Evolutionary conservation across 2,888 invertebrate genomes (phyloP), one percentile per base, ranked within the genome.

Genomic region (Kryphioiulus occultus): DNA sequence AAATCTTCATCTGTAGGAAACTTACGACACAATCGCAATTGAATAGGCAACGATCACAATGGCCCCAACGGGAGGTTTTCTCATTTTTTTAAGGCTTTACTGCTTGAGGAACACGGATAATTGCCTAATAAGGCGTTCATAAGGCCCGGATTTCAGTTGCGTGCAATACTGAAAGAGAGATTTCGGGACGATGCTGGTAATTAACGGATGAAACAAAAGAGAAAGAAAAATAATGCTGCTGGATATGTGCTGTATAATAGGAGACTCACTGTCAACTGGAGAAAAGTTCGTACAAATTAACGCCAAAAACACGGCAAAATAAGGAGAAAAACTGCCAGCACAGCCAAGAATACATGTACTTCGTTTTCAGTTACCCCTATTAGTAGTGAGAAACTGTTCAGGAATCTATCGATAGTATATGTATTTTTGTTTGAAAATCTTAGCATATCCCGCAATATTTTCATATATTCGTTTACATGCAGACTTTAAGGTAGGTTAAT

Each of bases 171-270:
- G 30, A 78, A 26, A 30, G 35, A 68, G 68, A 30, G 78, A 78
- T 78, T 78, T 26, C 30, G 1, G 26, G 78, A 78, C 30, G 78
- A 78, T 78, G 78, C 78, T 78, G 78, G 78, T 78, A 78, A 78
- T 78, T 78, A 78, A 78, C 78, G 15, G 78, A 78, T 78, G 78
- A 78, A 78, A 78, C 78, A 78, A 78, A 78, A 78, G 78, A 30
- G 78, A 30, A 26, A 26, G 26, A 30, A 78, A 78, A 78, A 68
- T 68, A 30, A 78, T 78, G 78, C 30, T 78, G 78, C 30, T 78
- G 78, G 78, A 78, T 78, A 15, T 35, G 3, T 7, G 35, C 7
- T 2, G 35, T 78, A 78, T 12, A 78, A 78, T 10, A 30, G 78
- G 15, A 10, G 26, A 12, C 78, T 78, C 78, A 30, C 78, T 78